Evolutionary conservation across 2,888 invertebrate species (phyloP), one percentile per base, ranked within the genome.

Genomic region (Metacarcinus magister): DNA sequence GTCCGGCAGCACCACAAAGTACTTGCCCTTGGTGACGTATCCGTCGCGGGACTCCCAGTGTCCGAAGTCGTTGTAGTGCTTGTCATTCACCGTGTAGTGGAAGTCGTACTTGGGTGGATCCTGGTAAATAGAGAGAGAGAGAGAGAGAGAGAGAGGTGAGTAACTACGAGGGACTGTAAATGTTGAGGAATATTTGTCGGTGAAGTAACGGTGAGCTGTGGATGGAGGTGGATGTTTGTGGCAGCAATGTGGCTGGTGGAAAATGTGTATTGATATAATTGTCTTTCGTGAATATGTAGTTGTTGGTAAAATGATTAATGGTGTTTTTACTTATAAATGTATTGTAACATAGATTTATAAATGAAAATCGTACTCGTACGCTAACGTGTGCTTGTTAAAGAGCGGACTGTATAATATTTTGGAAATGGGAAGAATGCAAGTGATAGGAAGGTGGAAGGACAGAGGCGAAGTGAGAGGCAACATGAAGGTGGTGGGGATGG

Each of bases 31-130:
- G 43, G 95, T 75, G 93, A 90, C 44, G 94, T 92, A 60, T n/a
- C 96, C 96, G 32, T 96, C 94, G 28, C 96, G 94, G 67, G n/a
- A 32, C 54, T 96, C 96, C 93, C 95, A 89, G 19, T 95, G 95
- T 39, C 96, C 94, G 96, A 93, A 96, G 95, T 96, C 95, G 75
- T 92, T 90, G 13, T 93, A 82, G 87, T 75, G 95, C 43, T 96
- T 93, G 93, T 96, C 96, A 75, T 93, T 94, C 48, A 96, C 96
- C 23, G 48, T 60, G 93, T 92, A 96, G 93, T 96, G 87, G 67
- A 95, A 96, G 95, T 96, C 75, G 95, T 96, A 96, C 91, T 95
- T 60, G 28, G 95, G 48, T 48, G 96, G 96, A 19, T 44, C 93
- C 94, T 95, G 93, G 19, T 39, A 2, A 87, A 39, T 39, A 39